A percentile compares a stretch with the other conserved stretches of the same genome.
Conservation (phyloP, 2,888 invertebrate genomes). For the Melinopterus prodromus region DNA sequence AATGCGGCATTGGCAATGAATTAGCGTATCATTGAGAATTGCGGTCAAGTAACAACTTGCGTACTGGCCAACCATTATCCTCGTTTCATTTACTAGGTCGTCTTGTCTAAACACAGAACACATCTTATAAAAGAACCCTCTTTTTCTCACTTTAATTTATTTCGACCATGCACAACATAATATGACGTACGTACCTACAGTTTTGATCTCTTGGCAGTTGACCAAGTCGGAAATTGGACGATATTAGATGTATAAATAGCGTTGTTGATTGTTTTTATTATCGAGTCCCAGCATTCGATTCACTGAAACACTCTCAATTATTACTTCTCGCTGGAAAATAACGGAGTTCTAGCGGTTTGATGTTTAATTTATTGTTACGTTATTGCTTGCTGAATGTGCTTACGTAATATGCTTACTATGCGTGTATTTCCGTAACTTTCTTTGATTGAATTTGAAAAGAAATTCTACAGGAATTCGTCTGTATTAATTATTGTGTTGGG, state of each 20-base stretch:
- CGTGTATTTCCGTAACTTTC: too few species aligned
- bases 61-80: neutral
- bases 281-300: neutral
- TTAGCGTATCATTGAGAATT: neutral
- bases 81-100: neutral
- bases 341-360: neutral
- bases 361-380: too few species aligned
- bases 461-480: too few species aligned
- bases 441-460: too few species aligned
- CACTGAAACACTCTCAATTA: neutral
- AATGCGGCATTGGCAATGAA: neutral
- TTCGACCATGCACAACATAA: neutral
- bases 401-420: too few species aligned
- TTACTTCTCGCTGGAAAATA: neutral
- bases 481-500: too few species aligned
- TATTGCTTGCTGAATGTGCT: too few species aligned
- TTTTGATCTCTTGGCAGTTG: neutral
- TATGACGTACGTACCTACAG: neutral
- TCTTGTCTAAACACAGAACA: neutral
- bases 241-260: neutral
- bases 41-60: neutral
- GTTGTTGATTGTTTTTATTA: neutral
- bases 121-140: neutral
- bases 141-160: neutral
- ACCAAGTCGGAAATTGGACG: neutral